Conservation (phyloP, 2,113 vertebrate genomes). For the Prunella himalayana region DNA sequence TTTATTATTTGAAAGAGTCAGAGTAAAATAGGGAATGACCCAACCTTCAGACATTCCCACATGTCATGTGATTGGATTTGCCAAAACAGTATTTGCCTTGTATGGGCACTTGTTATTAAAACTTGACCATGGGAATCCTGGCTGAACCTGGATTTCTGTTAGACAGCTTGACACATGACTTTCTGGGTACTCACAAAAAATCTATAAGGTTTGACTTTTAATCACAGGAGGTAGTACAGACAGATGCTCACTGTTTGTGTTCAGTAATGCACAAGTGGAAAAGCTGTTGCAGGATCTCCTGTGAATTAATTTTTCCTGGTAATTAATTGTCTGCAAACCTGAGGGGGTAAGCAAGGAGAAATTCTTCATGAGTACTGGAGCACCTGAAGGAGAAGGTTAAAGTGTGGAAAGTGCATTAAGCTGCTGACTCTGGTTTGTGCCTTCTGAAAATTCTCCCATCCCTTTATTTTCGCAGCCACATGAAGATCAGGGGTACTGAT, state of each 20-base stretch:
- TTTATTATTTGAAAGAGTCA: not conserved
- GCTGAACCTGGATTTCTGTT: not conserved
- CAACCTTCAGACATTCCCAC: not conserved
- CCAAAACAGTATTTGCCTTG: not conserved
- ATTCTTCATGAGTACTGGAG: not conserved
- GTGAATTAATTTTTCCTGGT: not conserved
- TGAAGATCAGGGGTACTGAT: not conserved
- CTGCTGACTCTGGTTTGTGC: not conserved
- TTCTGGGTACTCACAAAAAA: not conserved
- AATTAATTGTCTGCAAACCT: not conserved
- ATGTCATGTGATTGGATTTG: not conserved
- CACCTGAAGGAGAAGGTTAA: not conserved
- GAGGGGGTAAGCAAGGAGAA: not conserved
- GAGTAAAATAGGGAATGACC: not conserved
- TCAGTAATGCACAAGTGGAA: not conserved
- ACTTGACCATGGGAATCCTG: not conserved
- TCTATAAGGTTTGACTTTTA: conserved; percentile 21
- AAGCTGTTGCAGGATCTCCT: not conserved
- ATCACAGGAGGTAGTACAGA: not conserved
- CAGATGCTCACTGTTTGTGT: not conserved
- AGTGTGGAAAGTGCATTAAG: not conserved
- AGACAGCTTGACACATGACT: not conserved
- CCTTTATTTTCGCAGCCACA: not conserved
- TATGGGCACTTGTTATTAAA: not conserved
- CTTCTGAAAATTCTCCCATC: not conserved